phyloP scores from a whole-genome alignment of 1,140 invertebrate species.

The Musca domestica region DNA sequence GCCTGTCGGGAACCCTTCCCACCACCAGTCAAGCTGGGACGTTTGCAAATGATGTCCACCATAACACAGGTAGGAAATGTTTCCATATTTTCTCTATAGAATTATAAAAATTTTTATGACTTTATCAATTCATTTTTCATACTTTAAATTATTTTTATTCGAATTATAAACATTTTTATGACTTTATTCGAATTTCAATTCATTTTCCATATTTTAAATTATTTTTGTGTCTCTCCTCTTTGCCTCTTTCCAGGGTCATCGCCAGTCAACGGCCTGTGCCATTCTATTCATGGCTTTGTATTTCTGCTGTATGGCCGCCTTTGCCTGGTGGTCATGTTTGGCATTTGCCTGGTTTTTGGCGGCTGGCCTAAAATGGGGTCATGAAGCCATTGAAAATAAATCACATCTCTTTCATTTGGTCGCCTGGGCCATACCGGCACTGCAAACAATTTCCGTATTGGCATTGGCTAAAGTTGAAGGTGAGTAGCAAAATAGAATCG shows the following conservation, averaged over 20 bases:
- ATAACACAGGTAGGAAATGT: constrained; percentile 91
- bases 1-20: constrained; percentile 84
- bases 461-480: constrained; percentile 96
- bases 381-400: constrained; percentile 97
- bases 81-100: neutral
- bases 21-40: constrained; percentile 63
- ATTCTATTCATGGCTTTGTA: constrained; percentile 97
- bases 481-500: constrained; percentile 57
- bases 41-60: constrained; percentile 73
- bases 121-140: neutral
- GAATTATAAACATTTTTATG: too few relatives aligned
- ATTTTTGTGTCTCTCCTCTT: constrained; percentile 7
- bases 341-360: constrained; percentile 98
- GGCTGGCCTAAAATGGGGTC: constrained; percentile 98
- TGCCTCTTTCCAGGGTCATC: constrained; percentile 43
- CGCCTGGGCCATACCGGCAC: constrained; percentile 89
- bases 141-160: too few relatives aligned
- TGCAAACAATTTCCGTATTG: constrained; percentile 89
- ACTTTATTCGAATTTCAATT: too few relatives aligned
- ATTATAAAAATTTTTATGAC: constrained; percentile 5
- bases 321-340: constrained; percentile 97
- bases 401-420: constrained; percentile 97
- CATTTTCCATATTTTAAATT: constrained; percentile 33
- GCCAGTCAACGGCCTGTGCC: constrained; percentile 68
- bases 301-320: constrained; percentile 97